Conservation (phyloP, 2,888 invertebrate species). For the Drosophila conformis region DNA sequence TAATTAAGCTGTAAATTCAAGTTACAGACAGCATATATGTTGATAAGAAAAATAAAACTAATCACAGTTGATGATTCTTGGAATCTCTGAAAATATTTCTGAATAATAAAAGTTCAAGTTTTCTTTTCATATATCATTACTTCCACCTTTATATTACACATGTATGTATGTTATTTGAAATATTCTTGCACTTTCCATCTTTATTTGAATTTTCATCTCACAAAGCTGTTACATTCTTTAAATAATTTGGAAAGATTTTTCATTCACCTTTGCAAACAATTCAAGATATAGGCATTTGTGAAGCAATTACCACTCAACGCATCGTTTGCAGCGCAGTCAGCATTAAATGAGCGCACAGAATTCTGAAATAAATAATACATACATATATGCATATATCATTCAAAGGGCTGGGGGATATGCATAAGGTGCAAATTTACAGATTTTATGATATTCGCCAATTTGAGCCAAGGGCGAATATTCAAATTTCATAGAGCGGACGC, state of each 20-base stretch:
- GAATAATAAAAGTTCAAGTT: background rate
- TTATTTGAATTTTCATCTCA: background rate
- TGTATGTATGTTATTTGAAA: background rate
- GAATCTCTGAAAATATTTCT: background rate
- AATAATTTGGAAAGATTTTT: background rate
- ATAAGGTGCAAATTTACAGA: conserved; percentile 45
- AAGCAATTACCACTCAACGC: conserved; percentile 44
- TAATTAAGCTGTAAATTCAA: background rate
- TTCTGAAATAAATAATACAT: conserved; percentile 16
- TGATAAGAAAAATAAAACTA: background rate
- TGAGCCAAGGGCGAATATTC: conserved; percentile 20
- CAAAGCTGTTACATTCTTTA: background rate
- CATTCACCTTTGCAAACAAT: conserved; percentile 7
- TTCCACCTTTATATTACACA: background rate
- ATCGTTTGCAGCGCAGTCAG: conserved; percentile 41
- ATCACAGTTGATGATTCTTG: background rate
- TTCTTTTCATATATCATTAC: background rate
- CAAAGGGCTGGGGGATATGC: conserved; percentile 21
- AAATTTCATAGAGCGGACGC: conserved; percentile 35
- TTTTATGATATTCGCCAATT: conserved; percentile 51
- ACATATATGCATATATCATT: conserved; percentile 20
- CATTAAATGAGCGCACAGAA: conserved; percentile 35
- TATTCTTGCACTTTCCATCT: background rate
- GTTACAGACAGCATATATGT: background rate
- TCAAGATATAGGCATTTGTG: conserved; percentile 24